Evolutionary conservation across 2,888 invertebrate genomes (phyloP).

Genomic region (Physocephala rufipes): DNA sequence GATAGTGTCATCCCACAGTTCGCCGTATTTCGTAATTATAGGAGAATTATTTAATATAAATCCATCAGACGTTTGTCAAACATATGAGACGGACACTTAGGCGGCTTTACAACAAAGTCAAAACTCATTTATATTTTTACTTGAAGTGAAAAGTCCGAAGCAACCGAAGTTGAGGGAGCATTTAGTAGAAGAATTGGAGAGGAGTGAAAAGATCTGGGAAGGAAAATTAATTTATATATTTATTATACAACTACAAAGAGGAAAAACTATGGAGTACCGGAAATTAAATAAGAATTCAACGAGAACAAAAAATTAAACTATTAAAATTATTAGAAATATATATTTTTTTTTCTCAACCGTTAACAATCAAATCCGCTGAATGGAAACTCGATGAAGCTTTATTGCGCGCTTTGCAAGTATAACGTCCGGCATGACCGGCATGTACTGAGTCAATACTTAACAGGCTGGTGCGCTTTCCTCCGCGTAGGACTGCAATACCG

Average conservation of each 20-base stretch:
- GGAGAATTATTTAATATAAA: too few relatives aligned
- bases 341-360: slow-evolving; percentile 53
- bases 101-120: too few relatives aligned
- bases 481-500: slow-evolving; percentile 57
- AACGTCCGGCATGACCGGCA: slow-evolving; percentile 72
- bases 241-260: too few relatives aligned
- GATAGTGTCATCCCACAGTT: too few relatives aligned
- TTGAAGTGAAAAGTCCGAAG: too few relatives aligned
- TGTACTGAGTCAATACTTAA: slow-evolving; percentile 74
- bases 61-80: too few relatives aligned
- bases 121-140: too few relatives aligned
- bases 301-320: slow-evolving; percentile 28
- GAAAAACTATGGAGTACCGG: too few relatives aligned
- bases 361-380: slow-evolving; percentile 64
- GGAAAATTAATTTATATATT: neutral
- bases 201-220: slow-evolving; percentile 7
- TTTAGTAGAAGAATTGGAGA: slow-evolving; percentile 10
- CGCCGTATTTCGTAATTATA: too few relatives aligned
- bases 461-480: slow-evolving; percentile 70
- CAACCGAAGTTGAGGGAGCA: too few relatives aligned
- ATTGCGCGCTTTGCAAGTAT: slow-evolving; percentile 74
- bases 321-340: neutral
- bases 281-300: neutral
- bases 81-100: too few relatives aligned
- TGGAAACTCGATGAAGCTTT: slow-evolving; percentile 67